These are phyloP conservation scores for Onthophagus taurus DNA, from an alignment of 1,140 invertebrate genomes.

Conservation along the genomic window DNA sequence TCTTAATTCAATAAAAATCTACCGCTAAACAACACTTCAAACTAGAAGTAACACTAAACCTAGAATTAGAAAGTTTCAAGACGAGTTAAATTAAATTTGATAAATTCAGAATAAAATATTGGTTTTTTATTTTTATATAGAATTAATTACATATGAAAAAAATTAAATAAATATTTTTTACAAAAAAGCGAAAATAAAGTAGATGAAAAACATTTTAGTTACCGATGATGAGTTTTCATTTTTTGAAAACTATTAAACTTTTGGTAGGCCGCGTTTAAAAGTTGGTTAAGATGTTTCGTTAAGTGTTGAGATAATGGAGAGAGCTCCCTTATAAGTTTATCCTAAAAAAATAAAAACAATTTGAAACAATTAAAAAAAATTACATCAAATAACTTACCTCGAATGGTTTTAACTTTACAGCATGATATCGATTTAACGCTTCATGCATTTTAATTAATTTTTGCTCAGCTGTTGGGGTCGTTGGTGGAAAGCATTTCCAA, in stretches of 20 bases:
- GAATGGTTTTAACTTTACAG: constrained; percentile 74
- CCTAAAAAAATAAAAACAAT: constrained; percentile 39
- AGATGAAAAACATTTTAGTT: too few species aligned
- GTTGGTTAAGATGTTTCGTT: constrained; percentile 77
- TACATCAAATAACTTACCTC: constrained; percentile 45
- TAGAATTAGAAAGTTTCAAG: too few species aligned
- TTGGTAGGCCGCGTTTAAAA: constrained; percentile 70
- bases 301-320: constrained; percentile 69
- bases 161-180: too few species aligned
- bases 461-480: constrained; percentile 64
- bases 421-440: constrained; percentile 78
- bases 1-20: too few species aligned
- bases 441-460: constrained; percentile 80
- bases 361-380: constrained; percentile 6
- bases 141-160: too few species aligned
- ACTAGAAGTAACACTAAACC: too few species aligned
- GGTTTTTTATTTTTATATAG: too few species aligned
- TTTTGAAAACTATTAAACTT: constrained; percentile 82
- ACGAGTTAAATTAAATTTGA: too few species aligned
- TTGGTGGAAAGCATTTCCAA: constrained; percentile 89
- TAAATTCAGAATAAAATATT: too few species aligned
- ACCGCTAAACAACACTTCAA: too few species aligned
- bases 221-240: constrained; percentile 57
- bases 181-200: too few species aligned
- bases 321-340: constrained; percentile 66